Base-by-base conservation (phyloP, 2,797 vertebrate species). In the Numenius phaeopus region DNA sequence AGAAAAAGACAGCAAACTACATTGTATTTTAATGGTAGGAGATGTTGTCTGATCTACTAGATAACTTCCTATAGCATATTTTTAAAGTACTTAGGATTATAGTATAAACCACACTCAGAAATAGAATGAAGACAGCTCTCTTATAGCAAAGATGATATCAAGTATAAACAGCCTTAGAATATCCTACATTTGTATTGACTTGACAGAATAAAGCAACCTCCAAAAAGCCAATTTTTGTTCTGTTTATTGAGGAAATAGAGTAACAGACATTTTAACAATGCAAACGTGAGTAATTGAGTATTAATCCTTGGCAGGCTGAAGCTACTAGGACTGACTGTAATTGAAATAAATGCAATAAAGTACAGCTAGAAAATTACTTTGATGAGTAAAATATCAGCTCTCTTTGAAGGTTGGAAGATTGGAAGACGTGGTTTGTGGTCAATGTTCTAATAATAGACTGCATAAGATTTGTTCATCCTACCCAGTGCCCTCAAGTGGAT, bases 191-290 rank as follows among this genome's bases (percentile, higher is more conserved):
- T 72, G 5, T 76, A 82, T 30, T 88, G 69, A 87, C 62, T 76
- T 86, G 52, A 75, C 71, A 75, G 37, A 83, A 13, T 58, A 84
- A 72, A 47, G 32, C 77, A 87, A 64, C 13, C 6, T 81, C 77
- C 34, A n/a, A 70, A 78, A 88, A 89, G 6, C 8, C 21, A 40
- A 30, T 75, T 89, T 83, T 85, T 59, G 4, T 47, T 55, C 80
- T 91, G 40, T 96, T 90, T 87, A 69, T 89, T 91, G 70, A 92
- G 57, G 83, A 90, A 88, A 90, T 82, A 86, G 5, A 82, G 29
- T 71, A 90, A 82, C n/a, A 90, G 50, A 44, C 27, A 84, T 87
- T 86, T 87, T 86, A 88, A 92, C 86, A 92, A 69, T 62, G 29
- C 59, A 90, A 93, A 93, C 10, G 5, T 58, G 67, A 91, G 46